Evolutionary conservation across 2,888 invertebrate genomes (phyloP), one percentile per base, ranked within the genome.

Genomic region (Mimumesa dahlbomi): DNA sequence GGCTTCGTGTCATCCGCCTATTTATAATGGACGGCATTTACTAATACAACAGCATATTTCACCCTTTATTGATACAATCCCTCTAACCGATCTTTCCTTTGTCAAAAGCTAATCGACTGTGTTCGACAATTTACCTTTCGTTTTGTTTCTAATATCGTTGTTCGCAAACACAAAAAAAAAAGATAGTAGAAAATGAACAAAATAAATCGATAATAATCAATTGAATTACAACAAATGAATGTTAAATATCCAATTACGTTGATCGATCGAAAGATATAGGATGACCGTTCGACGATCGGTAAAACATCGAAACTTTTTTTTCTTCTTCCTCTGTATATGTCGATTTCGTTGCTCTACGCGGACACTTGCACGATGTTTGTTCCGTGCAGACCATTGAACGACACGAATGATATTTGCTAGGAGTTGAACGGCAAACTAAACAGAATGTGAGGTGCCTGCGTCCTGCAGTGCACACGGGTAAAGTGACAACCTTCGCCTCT

Each of bases 391-490:
- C 62, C 68, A 68, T 72, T 53, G 65, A 69, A 67, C 67, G 62
- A 61, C 57, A 19, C 56, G 68, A 63, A 65, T 58, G 80, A 79
- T 76, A 76, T 79, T 79, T 76, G 76, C 77, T 77, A 57, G 76
- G 71, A 78, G 71, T 84, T 84, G 80, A 81, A 83, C 78, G 84
- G 80, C 83, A 82, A 77, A 83, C 83, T 84, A 84, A 85, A 85
- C 83, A 81, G 82, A 83, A 82, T 79, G 81, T 79, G 79, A 71
- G 79, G 75, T 72, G 81, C 76, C 59, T 46, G 46, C 13, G 72
- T 59, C 34, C 73, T 36, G 58, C 57, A 53, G 59, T 57, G 46
- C 63, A 61, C 56, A 67, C 73, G 73, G 76, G 75, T 53, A 79
- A 84, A 83, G 81, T 82, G 84, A 83, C 82, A 82, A 80, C 82